Percentiles rank a stretch among this genome's conserved stretches.
These are phyloP conservation scores for Diaperis boleti DNA, from an alignment of 2,888 invertebrate genomes.

Conservation along the genomic window DNA sequence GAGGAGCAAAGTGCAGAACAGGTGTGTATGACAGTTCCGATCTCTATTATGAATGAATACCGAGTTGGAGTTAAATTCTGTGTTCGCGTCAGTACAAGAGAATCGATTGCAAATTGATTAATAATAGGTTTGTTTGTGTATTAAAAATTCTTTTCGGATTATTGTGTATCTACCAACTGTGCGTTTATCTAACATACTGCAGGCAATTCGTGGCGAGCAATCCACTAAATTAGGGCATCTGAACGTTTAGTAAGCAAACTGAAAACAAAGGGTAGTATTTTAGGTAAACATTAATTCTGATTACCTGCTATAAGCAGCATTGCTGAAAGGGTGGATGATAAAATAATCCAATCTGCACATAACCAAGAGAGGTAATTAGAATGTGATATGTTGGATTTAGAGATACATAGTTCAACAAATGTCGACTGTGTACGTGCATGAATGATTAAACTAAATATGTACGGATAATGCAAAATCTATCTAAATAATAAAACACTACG, in stretches of 20 bases:
- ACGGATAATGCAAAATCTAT: no score
- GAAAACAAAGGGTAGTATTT: background rate
- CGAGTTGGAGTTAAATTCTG: background rate
- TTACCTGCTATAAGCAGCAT: background rate
- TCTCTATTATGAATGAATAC: background rate
- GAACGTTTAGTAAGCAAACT: background rate
- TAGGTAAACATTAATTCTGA: background rate
- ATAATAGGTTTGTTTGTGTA: background rate
- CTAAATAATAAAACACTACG: no score
- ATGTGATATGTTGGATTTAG: no score
- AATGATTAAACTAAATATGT: no score
- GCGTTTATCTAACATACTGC: background rate
- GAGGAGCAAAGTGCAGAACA: constrained; percentile 95
- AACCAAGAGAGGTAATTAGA: no score
- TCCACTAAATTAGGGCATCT: background rate
- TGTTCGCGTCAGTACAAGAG: background rate
- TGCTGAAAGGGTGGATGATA: background rate
- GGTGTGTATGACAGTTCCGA: constrained; percentile 66
- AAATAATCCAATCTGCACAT: background rate
- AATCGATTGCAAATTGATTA: background rate
- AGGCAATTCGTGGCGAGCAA: background rate
- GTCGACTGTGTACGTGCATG: no score
- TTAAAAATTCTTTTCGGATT: background rate
- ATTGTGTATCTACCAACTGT: background rate
- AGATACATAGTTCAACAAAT: no score